A percentile compares a stretch with the other conserved stretches of the same genome.
Conservation (phyloP, 92 coral and sea anemone genomes). For the Parazoanthus swiftii region DNA sequence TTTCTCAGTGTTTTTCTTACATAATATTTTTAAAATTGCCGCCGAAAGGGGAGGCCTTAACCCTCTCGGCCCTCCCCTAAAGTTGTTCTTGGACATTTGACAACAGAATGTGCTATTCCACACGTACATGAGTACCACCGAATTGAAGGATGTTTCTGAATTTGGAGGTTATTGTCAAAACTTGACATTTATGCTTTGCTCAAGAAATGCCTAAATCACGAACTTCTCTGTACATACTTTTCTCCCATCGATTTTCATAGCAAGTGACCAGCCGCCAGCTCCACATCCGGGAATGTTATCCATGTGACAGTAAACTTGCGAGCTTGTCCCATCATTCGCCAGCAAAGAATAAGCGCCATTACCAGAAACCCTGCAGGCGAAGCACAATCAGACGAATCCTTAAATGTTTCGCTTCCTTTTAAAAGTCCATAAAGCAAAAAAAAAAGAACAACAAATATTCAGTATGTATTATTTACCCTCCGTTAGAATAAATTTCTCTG, state of each 20-base stretch:
- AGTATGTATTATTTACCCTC: background rate
- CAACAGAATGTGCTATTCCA: too few species aligned
- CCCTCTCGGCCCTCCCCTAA: too few species aligned
- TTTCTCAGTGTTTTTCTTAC: too few species aligned
- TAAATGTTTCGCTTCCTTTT: background rate
- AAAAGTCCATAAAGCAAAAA: background rate
- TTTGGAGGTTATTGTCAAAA: too few species aligned
- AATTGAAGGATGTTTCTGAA: too few species aligned
- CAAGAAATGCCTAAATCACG: too few species aligned
- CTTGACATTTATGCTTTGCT: too few species aligned
- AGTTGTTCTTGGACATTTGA: too few species aligned
- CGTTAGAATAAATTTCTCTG: constrained; percentile 23
- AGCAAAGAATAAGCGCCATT: constrained; percentile 17
- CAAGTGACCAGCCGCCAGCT: constrained; percentile 20
- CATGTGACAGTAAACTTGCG: constrained; percentile 30
- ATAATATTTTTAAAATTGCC: too few species aligned
- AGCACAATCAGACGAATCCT: background rate
- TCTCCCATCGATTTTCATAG: constrained; percentile 30
- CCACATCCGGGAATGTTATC: constrained; percentile 36
- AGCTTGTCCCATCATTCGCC: constrained; percentile 19
- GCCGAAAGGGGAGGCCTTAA: too few species aligned
- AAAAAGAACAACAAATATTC: background rate
- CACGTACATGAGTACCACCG: too few species aligned
- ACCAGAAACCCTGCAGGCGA: background rate
- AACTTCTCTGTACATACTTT: background rate